Evolutionary conservation across 30 jellyfish, hydroid and myxozoan genomes (phyloP).

Genomic region (Turritopsis dohrnii): DNA sequence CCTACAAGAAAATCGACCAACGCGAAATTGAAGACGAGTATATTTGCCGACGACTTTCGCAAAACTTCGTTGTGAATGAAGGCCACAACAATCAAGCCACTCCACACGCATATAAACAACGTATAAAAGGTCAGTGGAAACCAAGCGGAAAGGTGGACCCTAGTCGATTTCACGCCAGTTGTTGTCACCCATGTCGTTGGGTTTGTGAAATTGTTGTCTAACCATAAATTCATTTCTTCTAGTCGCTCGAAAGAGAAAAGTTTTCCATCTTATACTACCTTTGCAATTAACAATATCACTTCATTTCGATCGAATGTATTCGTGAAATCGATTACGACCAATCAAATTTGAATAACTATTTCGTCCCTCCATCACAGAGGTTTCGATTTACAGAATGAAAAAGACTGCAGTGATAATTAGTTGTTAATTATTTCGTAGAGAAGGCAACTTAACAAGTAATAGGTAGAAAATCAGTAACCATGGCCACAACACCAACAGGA

Average conservation of each 20-base stretch:
- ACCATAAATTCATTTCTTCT: not conserved
- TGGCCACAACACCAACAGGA: not conserved
- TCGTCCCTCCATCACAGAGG: not conserved
- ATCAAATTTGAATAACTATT: not conserved
- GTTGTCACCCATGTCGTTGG: not conserved
- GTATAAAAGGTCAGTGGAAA: slow-evolving; percentile 1
- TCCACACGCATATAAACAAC: slow-evolving; percentile 1
- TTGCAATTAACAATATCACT: not conserved
- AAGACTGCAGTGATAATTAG: not conserved
- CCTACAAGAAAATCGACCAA: slow-evolving; percentile 4
- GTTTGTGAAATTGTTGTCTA: not conserved
- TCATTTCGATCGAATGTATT: not conserved
- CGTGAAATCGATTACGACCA: not conserved
- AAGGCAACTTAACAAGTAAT: not conserved
- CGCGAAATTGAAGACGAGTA: slow-evolving; percentile 1
- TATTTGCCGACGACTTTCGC: not conserved
- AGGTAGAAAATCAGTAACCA: not conserved
- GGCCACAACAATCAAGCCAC: not conserved
- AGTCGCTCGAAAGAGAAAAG: not conserved
- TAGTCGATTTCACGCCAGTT: not conserved
- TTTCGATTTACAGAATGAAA: not conserved
- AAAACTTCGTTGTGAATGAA: not conserved
- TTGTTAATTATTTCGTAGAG: not conserved
- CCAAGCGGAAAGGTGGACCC: slow-evolving; percentile 9
- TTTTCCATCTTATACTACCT: not conserved